These are phyloP conservation scores for Hemistola chrysoprasaria DNA, from an alignment of 2,888 invertebrate species.

Conservation along the genomic window DNA sequence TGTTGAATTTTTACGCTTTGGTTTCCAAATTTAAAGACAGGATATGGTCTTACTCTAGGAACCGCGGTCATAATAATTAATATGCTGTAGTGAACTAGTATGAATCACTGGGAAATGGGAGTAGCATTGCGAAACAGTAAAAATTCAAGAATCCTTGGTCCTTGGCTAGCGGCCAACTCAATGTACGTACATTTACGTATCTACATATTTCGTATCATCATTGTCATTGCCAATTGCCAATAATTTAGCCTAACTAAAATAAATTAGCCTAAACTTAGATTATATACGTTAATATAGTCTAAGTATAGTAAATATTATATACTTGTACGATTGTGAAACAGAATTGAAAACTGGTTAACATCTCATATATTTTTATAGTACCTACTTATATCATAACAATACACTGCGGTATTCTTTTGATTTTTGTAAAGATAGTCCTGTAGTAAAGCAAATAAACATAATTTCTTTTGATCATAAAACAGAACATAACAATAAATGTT, in stretches of 20 bases:
- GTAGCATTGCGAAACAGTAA: slow-evolving; percentile 20
- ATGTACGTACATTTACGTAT: slow-evolving; percentile 18
- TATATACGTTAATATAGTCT: no score
- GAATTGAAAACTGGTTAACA: no score
- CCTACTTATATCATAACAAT: slow-evolving; percentile 7
- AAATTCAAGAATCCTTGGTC: slow-evolving; percentile 42
- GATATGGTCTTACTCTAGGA: neutral
- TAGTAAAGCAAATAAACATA: no score
- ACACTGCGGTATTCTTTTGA: slow-evolving; percentile 4
- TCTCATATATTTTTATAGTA: slow-evolving; percentile 5
- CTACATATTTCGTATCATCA: slow-evolving; percentile 30
- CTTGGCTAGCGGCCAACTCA: slow-evolving; percentile 47
- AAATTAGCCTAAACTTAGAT: no score
- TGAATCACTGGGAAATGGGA: slow-evolving; percentile 21
- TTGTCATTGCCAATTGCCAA: slow-evolving; percentile 35
- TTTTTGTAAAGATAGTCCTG: no score
- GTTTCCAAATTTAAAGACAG: no score
- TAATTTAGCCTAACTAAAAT: no score
- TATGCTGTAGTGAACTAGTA: slow-evolving; percentile 2
- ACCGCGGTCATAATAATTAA: neutral
- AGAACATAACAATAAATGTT: no score
- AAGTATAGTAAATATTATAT: no score
- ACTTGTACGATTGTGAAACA: no score
- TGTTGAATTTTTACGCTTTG: no score
- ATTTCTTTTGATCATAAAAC: no score